A percentile compares a stretch with the other conserved stretches of the same genome.
These are phyloP conservation scores for Myripristis murdjan DNA, from an alignment of 2,797 vertebrate genomes.

Conservation along the genomic window DNA sequence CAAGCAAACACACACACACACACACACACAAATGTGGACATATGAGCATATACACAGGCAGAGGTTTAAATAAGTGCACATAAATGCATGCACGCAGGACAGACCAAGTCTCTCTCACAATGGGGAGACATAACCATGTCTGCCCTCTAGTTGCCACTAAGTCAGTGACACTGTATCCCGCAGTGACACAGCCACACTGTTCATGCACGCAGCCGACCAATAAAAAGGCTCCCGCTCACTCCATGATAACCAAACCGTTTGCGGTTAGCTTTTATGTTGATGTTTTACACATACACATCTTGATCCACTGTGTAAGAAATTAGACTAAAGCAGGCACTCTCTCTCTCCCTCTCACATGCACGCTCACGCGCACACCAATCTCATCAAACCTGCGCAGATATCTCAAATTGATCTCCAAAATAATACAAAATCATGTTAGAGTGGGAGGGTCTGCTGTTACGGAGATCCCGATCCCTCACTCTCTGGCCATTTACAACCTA, in stretches of 20 bases:
- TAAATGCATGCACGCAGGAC: conserved; percentile 7
- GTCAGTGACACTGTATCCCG: conserved; percentile 62
- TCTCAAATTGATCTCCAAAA: conserved; percentile 18
- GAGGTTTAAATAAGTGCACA: conserved; percentile 16
- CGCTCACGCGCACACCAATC: neutral
- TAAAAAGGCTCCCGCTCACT: neutral
- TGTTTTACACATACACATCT: no score
- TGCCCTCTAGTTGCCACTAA: conserved; percentile 84
- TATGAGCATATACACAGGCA: neutral
- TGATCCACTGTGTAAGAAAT: no score
- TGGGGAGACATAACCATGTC: conserved; percentile 71
- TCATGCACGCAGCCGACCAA: conserved; percentile 25
- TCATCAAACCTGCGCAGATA: conserved; percentile 18
- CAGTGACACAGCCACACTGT: conserved; percentile 24
- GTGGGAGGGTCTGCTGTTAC: conserved; percentile 51
- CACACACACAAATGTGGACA: neutral
- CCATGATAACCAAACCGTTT: no score
- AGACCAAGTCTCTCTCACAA: conserved; percentile 16
- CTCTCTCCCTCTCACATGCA: no score
- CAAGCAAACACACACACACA: neutral
- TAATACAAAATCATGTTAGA: conserved; percentile 44
- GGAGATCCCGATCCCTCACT: conserved; percentile 63
- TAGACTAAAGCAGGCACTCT: no score
- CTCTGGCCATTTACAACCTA: conserved; percentile 80
- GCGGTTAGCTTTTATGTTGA: no score